Base-by-base conservation (phyloP, 1,140 invertebrate genomes). In the Ectropis grisescens region DNA sequence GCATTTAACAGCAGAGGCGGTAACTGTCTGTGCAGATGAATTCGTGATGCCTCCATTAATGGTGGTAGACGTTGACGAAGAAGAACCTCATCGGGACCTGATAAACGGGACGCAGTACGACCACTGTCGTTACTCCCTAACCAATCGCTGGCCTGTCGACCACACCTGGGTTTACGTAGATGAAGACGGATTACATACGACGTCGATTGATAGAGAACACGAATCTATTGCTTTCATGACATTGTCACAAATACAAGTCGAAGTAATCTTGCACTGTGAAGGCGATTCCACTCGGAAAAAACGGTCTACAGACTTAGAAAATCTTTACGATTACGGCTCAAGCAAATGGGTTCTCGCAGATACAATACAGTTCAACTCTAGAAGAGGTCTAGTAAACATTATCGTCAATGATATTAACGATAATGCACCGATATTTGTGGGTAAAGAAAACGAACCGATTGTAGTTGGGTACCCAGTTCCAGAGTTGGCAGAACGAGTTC, bases 401-500 rank as follows among this genome's bases (percentile, higher is more conserved):
- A 78, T 83, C 24, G 71, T 85, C 2, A 68, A 72, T n/a, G 83
- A 85, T 47, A 81, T 82, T 5, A 85, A 85, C 42, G 81, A 85
- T 33, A 81, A 85, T 39, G 12, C 39, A 11, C 82, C 83, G 2
- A 58, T 75, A 45, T 84, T 84, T 47, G 36, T 64, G 13, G 53
- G 53, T 11, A 69, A 61, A 32, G 52, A 62, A 29, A 40, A 47
- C n/a, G 62, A 70, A 40, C 62, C 76, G n/a, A 47, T 82, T 32
- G 55, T 61, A 7, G 64, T 81, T 12, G 82, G 81, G n/a, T 85
- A 83, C 48, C 83, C 84, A 2, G 30, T 43, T 23, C 26, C 45
- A 11, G 58, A 80, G 40, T 47, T 84, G 7, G 61, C 66, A 41
- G 53, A 67, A 7, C 41, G 45, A 15, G 35, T 84, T 28, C 39